Base-by-base conservation (phyloP, 2,797 vertebrate species). In the Heteromormyrus szaboi region DNA sequence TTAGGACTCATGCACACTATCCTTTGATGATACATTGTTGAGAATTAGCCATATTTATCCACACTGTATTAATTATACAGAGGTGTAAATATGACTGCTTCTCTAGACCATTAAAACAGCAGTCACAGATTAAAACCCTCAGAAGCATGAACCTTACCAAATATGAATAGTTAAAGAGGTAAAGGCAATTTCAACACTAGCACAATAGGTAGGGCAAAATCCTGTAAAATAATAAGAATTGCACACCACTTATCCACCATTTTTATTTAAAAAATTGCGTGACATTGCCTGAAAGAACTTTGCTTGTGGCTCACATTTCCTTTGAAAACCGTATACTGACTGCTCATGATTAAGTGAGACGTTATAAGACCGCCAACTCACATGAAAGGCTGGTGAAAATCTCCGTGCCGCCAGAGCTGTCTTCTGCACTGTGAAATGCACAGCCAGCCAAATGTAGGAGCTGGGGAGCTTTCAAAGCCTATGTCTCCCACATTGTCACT, bases 301-400 rank as follows among this genome's bases (percentile, higher is more conserved):
- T n/a, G n/a, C 7, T 33, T 76, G 22, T 37, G 59, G 59, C 46
- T 76, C 29, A 2, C 44, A 22, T 19, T 46, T 22, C 12, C 56
- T 62, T 59, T 41, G 8, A 65, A 65, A 65, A 25, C 65, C 46
- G 2, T 84, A 19, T 8, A 54, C 65, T 59, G 29, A 11, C 46
- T 89, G 29, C 62, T 48, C 29, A 33, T 86, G 84, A 62, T 59
- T 62, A 62, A 84, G 56, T 41, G 48, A 89, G 59, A 51, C 4
- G n/a, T 48, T 54, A 53, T 72, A 65, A 87, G 83, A 86, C 50
- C 17, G 62, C n/a, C 85, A 76, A 37, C 65, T 65, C 33, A 59
- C 88, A 89, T 53, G 72, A 79, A 86, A 48, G 88, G 84, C 46
- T 54, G 8, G 62, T 56, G 88, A 25, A 65, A 87, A 89, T 76